Evolutionary conservation across 1,140 invertebrate species (phyloP), one percentile per base, ranked within the genome.

Genomic region (Tetragnatha versicolor): DNA sequence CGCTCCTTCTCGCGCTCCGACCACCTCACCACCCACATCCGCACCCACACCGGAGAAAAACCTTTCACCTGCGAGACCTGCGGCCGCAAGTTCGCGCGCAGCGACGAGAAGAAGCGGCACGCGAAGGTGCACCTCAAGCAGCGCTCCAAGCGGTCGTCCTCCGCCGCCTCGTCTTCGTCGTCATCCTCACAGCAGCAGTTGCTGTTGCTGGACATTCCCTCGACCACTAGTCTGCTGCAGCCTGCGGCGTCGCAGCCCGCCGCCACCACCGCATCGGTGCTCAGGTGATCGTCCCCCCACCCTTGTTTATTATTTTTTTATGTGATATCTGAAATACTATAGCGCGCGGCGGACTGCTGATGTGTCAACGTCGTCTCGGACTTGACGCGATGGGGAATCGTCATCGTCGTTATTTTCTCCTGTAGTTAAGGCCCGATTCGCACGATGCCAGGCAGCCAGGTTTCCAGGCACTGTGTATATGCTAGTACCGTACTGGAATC

Each of bases 51-150:
- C 5, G 95, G 97, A 0, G 98, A 99, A 85, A 99, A 99, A 85
- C 98, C 98, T 1, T 98, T 98, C 87, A 93, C 93, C 27, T 99
- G 98, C 87, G 97, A 99, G 85, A 92, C 96, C 25, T 99, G 98
- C 87, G 97, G 96, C 0, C 89, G 98, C 5, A 98, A 98, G 86
- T 99, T 99, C 86, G 98, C 98, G 22, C 89, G 98, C 45, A 97
- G 94, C 81, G 98, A 99, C 87, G 98, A 99, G 87, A 98, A 98
- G 89, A 99, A 99, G 87, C 89, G 90, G 65, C 98, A 99, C 87
- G 96, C 96, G 65, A 99, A 99, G 88, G 97, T 99, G 42, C 98
- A 99, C 86, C 87, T 97, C 20, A 98, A 98, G 86, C 95, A 97
- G 87, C 92, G 78, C 4, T 72, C 68, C 2, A 65, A 65, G 17